These are phyloP conservation scores for Exephanes ischioxanthus DNA, from an alignment of 2,888 invertebrate genomes.

Conservation along the genomic window DNA sequence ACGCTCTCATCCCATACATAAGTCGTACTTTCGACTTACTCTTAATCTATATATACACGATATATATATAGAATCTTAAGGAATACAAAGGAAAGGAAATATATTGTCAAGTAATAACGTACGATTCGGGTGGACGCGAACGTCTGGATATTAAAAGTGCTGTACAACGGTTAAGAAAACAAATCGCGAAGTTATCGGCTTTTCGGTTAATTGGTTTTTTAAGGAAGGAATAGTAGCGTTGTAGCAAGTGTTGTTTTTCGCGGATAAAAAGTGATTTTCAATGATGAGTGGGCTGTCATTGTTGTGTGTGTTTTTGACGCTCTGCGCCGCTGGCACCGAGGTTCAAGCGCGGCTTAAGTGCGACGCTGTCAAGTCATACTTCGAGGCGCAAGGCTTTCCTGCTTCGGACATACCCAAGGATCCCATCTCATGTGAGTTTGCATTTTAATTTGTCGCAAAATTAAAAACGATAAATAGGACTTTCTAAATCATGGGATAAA, in stretches of 20 bases:
- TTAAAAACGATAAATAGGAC: background rate
- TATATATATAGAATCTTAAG: background rate
- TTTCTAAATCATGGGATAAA: background rate
- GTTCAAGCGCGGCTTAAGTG: slow-evolving; percentile 83
- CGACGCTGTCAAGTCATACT: slow-evolving; percentile 85
- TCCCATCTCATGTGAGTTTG: slow-evolving; percentile 86
- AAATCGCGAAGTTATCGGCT: slow-evolving; percentile 1
- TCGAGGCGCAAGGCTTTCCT: slow-evolving; percentile 85
- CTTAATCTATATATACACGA: background rate
- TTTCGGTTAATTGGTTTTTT: background rate
- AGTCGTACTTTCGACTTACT: slow-evolving; percentile 3
- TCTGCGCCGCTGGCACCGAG: slow-evolving; percentile 73
- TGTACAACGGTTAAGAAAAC: background rate
- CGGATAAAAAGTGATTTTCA: slow-evolving; percentile 35
- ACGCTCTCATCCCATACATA: slow-evolving; percentile 39
- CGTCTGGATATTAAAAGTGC: slow-evolving; percentile 34
- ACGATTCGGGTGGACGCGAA: slow-evolving; percentile 7
- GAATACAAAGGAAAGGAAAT: background rate
- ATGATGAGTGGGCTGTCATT: slow-evolving; percentile 76
- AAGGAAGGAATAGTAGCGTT: background rate
- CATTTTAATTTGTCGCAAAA: background rate
- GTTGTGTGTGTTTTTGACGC: slow-evolving; percentile 77
- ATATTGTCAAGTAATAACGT: background rate
- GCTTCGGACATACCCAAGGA: slow-evolving; percentile 86
- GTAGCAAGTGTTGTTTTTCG: slow-evolving; percentile 26